These are phyloP conservation scores for Diaprepes abbreviatus DNA, from an alignment of 2,888 invertebrate species.

Conservation along the genomic window DNA sequence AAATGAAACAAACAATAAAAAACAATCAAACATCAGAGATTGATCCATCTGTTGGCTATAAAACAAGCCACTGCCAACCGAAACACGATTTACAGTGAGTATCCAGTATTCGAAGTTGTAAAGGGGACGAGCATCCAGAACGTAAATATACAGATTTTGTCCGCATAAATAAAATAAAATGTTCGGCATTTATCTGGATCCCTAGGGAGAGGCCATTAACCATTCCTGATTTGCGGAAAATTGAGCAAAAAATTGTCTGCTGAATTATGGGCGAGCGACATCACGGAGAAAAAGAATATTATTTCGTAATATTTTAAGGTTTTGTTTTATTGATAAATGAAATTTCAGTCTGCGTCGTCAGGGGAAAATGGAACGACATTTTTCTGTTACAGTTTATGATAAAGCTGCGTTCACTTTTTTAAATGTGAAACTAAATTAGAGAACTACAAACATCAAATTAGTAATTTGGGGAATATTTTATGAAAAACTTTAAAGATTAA, in stretches of 20 bases:
- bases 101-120: constrained; percentile 16
- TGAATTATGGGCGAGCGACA: constrained; percentile 33
- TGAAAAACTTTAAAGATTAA: too few relatives aligned
- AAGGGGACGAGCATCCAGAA: constrained; percentile 21
- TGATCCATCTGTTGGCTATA: constrained; percentile 2
- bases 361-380: neutral
- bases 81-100: constrained; percentile 26
- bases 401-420: too few relatives aligned
- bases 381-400: too few relatives aligned
- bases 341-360: neutral
- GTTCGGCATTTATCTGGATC: constrained; percentile 40
- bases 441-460: too few relatives aligned
- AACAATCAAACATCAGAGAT: constrained; percentile 1
- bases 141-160: constrained; percentile 45
- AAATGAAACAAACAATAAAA: neutral
- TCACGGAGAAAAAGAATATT: constrained; percentile 8
- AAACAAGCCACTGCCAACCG: constrained; percentile 8
- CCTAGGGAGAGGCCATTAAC: constrained; percentile 42
- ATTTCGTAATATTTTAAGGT: constrained; percentile 10
- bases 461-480: too few relatives aligned
- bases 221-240: constrained; percentile 42
- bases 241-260: constrained; percentile 41
- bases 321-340: constrained; percentile 3
- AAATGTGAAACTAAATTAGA: too few relatives aligned
- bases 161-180: constrained; percentile 47